A percentile compares a stretch with the other conserved stretches of the same genome.
Conservation (phyloP, 1,140 invertebrate species). For the Teleogryllus occipitalis region DNA sequence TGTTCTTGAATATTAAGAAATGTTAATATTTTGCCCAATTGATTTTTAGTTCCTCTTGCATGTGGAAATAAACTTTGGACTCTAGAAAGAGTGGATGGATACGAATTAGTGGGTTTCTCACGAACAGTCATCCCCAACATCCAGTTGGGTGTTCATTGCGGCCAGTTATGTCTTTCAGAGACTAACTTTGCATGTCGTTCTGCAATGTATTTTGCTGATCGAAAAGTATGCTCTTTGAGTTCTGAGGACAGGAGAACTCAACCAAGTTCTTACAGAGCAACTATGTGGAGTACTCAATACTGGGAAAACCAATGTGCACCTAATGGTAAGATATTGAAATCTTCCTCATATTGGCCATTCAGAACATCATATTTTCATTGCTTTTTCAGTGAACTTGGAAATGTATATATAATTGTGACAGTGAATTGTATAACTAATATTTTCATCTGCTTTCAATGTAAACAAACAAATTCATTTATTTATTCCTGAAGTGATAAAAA, state of each 20-base stretch:
- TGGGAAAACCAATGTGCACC: slow-evolving; percentile 45
- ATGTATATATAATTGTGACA: too few relatives aligned
- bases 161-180: slow-evolving; percentile 36
- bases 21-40: not conserved
- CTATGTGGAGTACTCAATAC: slow-evolving; percentile 38
- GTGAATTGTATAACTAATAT: too few relatives aligned
- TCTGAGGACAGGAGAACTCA: slow-evolving; percentile 42
- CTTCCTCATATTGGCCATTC: too few relatives aligned
- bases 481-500: too few relatives aligned
- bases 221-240: slow-evolving; percentile 37
- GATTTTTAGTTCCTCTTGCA: slow-evolving; percentile 26
- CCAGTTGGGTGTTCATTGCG: slow-evolving; percentile 32
- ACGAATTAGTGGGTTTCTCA: slow-evolving; percentile 37
- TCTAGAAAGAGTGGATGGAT: slow-evolving; percentile 36
- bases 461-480: too few relatives aligned
- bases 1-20: not conserved
- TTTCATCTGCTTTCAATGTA: too few relatives aligned
- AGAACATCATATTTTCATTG: too few relatives aligned
- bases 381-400: too few relatives aligned
- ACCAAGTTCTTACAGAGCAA: slow-evolving; percentile 39
- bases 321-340: slow-evolving; percentile 7
- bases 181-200: slow-evolving; percentile 32
- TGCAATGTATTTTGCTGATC: slow-evolving; percentile 25
- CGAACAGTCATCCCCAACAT: slow-evolving; percentile 32
- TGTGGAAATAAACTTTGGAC: slow-evolving; percentile 35